Evolutionary conservation across 2,888 invertebrate genomes (phyloP).

Genomic region (Mesoligia furuncula): DNA sequence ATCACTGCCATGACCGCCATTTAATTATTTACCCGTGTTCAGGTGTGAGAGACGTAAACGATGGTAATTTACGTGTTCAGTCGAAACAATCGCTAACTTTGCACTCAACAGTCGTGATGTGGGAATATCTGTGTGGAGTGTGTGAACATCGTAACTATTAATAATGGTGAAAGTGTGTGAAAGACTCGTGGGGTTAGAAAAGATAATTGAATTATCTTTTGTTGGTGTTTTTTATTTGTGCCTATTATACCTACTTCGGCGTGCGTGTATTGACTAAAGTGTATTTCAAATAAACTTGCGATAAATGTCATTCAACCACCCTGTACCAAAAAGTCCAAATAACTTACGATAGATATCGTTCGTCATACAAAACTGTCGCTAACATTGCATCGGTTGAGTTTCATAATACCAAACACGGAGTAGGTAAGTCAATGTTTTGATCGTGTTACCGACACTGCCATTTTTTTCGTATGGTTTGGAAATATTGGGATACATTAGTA

Average conservation of each 20-base stretch:
- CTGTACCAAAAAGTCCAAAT: no score
- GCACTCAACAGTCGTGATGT: slow-evolving; percentile 19
- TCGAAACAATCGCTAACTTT: slow-evolving; percentile 42
- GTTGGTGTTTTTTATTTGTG: not conserved
- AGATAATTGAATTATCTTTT: not conserved
- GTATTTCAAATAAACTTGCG: no score
- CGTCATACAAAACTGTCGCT: no score
- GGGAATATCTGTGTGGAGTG: slow-evolving; percentile 15
- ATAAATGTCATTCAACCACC: no score
- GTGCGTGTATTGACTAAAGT: not conserved
- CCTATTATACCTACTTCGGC: not conserved
- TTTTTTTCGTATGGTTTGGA: no score
- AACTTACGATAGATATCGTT: no score
- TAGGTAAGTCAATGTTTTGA: no score
- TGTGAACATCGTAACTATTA: not conserved
- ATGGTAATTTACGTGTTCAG: slow-evolving; percentile 40
- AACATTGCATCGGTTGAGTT: no score
- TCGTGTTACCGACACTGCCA: no score
- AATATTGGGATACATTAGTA: no score
- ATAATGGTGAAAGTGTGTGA: slow-evolving; percentile 22
- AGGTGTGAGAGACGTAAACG: slow-evolving; percentile 57
- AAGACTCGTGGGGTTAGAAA: not conserved
- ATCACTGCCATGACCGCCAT: slow-evolving; percentile 42
- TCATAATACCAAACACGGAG: no score
- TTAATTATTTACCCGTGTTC: slow-evolving; percentile 58